A percentile compares a stretch with the other conserved stretches of the same genome.
phyloP scores from a whole-genome alignment of 1,140 invertebrate genomes.

The Lordiphosa collinella region DNA sequence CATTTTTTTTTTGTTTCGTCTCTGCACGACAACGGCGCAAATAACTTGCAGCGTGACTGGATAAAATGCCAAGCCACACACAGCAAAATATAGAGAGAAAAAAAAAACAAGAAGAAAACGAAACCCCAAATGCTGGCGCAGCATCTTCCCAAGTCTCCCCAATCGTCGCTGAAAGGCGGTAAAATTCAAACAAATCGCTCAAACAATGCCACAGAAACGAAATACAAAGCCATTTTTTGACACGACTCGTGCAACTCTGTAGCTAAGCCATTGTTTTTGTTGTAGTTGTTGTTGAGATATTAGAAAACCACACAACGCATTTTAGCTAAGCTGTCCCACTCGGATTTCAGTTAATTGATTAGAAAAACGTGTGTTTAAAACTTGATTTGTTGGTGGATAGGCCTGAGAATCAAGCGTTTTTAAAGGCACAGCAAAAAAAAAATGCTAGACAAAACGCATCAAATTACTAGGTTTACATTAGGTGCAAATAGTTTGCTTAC shows the following conservation, averaged over 20 bases:
- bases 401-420: slow-evolving; percentile 32
- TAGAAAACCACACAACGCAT: slow-evolving; percentile 52
- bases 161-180: slow-evolving; percentile 49
- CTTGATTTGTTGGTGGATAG: slow-evolving; percentile 34
- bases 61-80: slow-evolving; percentile 65
- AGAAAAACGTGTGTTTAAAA: slow-evolving; percentile 42
- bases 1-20: no score
- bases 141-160: slow-evolving; percentile 56
- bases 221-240: slow-evolving; percentile 47
- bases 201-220: slow-evolving; percentile 63
- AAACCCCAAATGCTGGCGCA: slow-evolving; percentile 40
- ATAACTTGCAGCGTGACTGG: slow-evolving; percentile 76
- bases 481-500: slow-evolving; percentile 10
- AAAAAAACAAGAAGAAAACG: slow-evolving; percentile 6
- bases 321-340: slow-evolving; percentile 12
- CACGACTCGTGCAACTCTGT: slow-evolving; percentile 62
- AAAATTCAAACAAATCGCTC: slow-evolving; percentile 74
- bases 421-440: slow-evolving; percentile 14
- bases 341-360: slow-evolving; percentile 71
- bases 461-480: slow-evolving; percentile 13
- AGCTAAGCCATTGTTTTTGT: slow-evolving; percentile 18
- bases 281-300: slow-evolving; percentile 21
- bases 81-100: slow-evolving; percentile 19
- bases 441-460: slow-evolving; percentile 15
- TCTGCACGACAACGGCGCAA: slow-evolving; percentile 65